A percentile compares a stretch with the other conserved stretches of the same genome.
These are phyloP conservation scores for Sclerurus mexicanus DNA, from an alignment of 2,113 vertebrate species.

Conservation along the genomic window DNA sequence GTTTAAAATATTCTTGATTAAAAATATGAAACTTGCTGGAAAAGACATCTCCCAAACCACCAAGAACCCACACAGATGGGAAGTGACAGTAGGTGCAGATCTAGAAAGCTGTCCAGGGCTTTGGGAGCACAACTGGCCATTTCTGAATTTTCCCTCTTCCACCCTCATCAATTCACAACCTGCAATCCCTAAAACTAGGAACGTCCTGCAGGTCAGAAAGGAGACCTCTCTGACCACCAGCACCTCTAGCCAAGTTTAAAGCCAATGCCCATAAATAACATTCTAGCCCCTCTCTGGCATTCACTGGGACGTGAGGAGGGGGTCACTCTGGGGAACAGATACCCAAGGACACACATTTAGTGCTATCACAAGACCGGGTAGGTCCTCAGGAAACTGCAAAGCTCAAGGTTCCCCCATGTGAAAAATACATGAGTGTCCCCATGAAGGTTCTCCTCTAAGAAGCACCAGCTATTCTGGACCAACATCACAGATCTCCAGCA, in stretches of 20 bases:
- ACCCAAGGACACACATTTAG: background rate
- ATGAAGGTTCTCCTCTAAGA: background rate
- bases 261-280: background rate
- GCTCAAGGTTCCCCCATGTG: background rate
- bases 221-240: background rate
- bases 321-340: background rate
- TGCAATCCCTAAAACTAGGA: background rate
- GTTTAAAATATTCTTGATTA: background rate
- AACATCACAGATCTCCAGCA: background rate
- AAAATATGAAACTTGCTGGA: background rate
- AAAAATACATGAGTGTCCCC: background rate
- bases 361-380: background rate
- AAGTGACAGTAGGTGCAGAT: background rate
- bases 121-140: accelerated
- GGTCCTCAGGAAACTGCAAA: background rate
- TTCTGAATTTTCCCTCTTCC: background rate
- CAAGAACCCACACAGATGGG: background rate
- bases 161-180: background rate
- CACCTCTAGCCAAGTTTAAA: background rate
- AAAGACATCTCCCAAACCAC: background rate
- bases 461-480: background rate
- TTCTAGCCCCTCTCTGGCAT: background rate
- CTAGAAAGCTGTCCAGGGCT: background rate
- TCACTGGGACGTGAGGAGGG: background rate
- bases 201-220: background rate